phyloP scores from a whole-genome alignment of 2,888 invertebrate species.

The Diploptera punctata region DNA sequence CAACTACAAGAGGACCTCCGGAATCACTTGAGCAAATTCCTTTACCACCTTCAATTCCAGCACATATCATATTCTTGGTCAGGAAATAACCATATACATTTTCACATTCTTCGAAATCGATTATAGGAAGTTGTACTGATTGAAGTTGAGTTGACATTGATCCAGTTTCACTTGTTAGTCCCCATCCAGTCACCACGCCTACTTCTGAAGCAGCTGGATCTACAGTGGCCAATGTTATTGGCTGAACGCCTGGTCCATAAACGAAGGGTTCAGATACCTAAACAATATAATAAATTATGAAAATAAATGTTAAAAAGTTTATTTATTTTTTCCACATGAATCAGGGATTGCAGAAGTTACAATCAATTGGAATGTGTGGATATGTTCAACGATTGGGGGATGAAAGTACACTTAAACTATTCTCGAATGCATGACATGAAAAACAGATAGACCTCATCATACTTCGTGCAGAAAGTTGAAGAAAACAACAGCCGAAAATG shows the following conservation, averaged over 20 bases:
- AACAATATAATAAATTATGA: too few species aligned
- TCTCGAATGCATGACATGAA: too few species aligned
- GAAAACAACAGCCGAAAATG: too few species aligned
- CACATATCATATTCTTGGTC: not conserved
- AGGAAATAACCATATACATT: slow-evolving; percentile 47
- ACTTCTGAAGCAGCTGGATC: not conserved
- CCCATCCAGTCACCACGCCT: slow-evolving; percentile 51
- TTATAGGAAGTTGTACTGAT: slow-evolving; percentile 49
- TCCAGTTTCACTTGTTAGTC: slow-evolving; percentile 41
- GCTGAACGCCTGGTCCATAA: slow-evolving; percentile 1
- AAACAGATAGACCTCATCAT: too few species aligned
- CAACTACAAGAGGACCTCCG: not conserved
- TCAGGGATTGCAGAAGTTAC: too few species aligned
- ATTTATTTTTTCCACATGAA: too few species aligned
- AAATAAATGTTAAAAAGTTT: too few species aligned
- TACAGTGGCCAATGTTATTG: not conserved
- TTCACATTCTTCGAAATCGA: slow-evolving; percentile 48
- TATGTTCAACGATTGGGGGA: too few species aligned
- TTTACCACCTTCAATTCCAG: not conserved
- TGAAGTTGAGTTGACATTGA: slow-evolving; percentile 47
- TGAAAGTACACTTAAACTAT: too few species aligned
- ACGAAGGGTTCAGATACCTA: slow-evolving; percentile 8
- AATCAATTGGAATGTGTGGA: too few species aligned
- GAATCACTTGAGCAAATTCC: too few species aligned
- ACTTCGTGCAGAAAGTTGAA: too few species aligned